A percentile compares a stretch with the other conserved stretches of the same genome.
Conservation (phyloP, 1,140 invertebrate genomes). For the Drosophila aff. region DNA sequence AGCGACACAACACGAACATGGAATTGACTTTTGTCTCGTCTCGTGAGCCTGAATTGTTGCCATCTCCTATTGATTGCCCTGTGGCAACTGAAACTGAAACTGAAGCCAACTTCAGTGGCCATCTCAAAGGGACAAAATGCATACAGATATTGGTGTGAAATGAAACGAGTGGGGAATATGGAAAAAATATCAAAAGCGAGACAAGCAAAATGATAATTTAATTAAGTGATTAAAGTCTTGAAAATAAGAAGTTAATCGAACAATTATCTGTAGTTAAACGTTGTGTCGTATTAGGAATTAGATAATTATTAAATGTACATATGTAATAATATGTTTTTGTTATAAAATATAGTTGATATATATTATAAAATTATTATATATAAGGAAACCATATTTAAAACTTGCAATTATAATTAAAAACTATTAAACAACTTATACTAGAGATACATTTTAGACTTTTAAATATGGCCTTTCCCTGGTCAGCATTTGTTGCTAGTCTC, state of each 20-base stretch:
- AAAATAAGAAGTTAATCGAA: not conserved
- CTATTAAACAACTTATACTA: too few relatives aligned
- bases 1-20: constrained; percentile 46
- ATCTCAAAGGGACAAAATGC: constrained; percentile 5
- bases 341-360: too few relatives aligned
- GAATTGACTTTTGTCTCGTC: constrained; percentile 73
- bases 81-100: constrained; percentile 22
- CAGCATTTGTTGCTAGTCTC: too few relatives aligned
- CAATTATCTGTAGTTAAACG: not conserved
- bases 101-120: constrained; percentile 18
- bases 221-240: not conserved
- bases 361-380: too few relatives aligned
- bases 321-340: too few relatives aligned
- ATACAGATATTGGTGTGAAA: not conserved
- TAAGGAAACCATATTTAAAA: too few relatives aligned
- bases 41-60: constrained; percentile 43
- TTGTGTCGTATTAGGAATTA: too few relatives aligned
- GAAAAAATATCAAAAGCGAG: not conserved
- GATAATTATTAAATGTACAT: not conserved
- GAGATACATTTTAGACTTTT: not conserved
- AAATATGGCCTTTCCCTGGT: too few relatives aligned
- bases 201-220: constrained; percentile 15
- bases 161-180: constrained; percentile 1
- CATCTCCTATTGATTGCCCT: constrained; percentile 48
- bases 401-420: too few relatives aligned